Evolutionary conservation across 2,113 vertebrate species (phyloP).

Genomic region (Eulemur macaco): DNA sequence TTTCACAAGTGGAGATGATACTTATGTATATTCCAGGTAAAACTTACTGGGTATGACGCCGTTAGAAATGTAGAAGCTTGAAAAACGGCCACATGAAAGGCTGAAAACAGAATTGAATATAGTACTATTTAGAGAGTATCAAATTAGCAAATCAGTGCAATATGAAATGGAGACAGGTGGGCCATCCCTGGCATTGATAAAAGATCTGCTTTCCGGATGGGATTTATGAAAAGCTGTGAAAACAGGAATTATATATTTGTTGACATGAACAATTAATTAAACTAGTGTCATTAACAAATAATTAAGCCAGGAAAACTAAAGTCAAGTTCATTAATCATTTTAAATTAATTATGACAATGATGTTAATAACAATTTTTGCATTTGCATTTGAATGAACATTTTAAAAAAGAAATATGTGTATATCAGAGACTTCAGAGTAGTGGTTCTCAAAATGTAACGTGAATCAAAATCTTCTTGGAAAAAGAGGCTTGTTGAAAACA

Average conservation of each 20-base stretch:
- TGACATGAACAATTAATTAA: slow-evolving; percentile 70
- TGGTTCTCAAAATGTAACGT: background rate
- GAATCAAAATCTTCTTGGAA: background rate
- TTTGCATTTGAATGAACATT: slow-evolving; percentile 58
- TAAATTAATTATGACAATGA: slow-evolving; percentile 70
- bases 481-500: background rate
- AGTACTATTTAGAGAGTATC: background rate
- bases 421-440: background rate
- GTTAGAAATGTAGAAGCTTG: background rate
- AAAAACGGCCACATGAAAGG: slow-evolving; percentile 12
- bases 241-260: slow-evolving; percentile 52
- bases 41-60: background rate
- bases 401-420: slow-evolving; percentile 12
- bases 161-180: slow-evolving; percentile 39
- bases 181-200: slow-evolving; percentile 9
- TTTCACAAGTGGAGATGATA: background rate
- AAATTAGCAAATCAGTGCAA: slow-evolving; percentile 37
- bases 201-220: background rate
- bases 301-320: slow-evolving; percentile 69
- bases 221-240: slow-evolving; percentile 58
- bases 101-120: background rate
- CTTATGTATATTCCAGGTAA: background rate
- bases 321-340: slow-evolving; percentile 68
- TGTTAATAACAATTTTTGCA: slow-evolving; percentile 46
- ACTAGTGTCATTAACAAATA: slow-evolving; percentile 64